Conservation (phyloP, 2,113 vertebrate species). For the Semnornis frantzii region DNA sequence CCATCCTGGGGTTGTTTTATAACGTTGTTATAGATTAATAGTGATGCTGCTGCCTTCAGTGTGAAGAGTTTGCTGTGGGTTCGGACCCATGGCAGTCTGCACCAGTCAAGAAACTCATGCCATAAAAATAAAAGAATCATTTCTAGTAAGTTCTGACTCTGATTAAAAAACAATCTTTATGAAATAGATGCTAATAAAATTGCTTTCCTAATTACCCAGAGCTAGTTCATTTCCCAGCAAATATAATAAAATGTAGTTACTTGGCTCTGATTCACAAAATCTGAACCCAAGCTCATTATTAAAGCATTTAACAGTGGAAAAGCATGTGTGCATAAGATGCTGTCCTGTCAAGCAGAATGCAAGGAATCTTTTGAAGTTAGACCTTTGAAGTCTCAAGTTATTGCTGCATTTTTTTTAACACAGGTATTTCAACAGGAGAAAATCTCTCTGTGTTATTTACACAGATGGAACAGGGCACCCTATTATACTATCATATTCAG, state of each 20-base stretch:
- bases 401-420: slow-evolving; percentile 65
- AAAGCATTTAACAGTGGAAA: slow-evolving; percentile 83
- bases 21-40: slow-evolving; percentile 56
- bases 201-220: slow-evolving; percentile 86
- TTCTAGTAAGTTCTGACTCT: slow-evolving; percentile 86
- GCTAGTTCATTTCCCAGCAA: slow-evolving; percentile 87
- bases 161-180: slow-evolving; percentile 88
- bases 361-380: slow-evolving; percentile 84
- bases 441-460: slow-evolving; percentile 70
- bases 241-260: slow-evolving; percentile 86
- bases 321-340: slow-evolving; percentile 82
- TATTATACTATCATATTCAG: slow-evolving; percentile 64
- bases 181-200: slow-evolving; percentile 88
- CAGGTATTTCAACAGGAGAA: slow-evolving; percentile 78
- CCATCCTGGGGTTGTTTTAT: slow-evolving; percentile 62
- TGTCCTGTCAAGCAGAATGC: slow-evolving; percentile 81
- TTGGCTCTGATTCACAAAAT: slow-evolving; percentile 86
- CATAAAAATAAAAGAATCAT: slow-evolving; percentile 78
- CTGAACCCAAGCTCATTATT: slow-evolving; percentile 85
- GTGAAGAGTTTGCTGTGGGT: slow-evolving; percentile 47
- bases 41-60: slow-evolving; percentile 56
- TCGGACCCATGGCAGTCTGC: slow-evolving; percentile 60
- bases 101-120: slow-evolving; percentile 55
- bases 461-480: slow-evolving; percentile 70
- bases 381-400: slow-evolving; percentile 85